phyloP scores from a whole-genome alignment of 2,797 vertebrate species.

The Gymnoscopelus braueri region DNA sequence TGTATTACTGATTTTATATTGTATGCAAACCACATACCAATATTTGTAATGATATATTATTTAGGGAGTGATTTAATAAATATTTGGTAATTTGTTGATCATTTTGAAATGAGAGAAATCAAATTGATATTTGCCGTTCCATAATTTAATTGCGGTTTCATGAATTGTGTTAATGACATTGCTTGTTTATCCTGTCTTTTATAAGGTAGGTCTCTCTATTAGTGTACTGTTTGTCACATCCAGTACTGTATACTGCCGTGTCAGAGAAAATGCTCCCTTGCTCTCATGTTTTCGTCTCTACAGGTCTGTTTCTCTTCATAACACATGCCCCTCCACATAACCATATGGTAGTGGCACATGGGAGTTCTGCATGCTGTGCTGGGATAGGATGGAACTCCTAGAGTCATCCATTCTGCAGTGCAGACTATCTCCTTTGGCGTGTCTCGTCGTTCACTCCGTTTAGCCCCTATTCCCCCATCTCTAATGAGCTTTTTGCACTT shows the following conservation, averaged over 20 bases:
- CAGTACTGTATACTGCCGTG: constrained; percentile 7
- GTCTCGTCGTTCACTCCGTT: constrained; percentile 32
- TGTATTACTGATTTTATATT: too few species aligned
- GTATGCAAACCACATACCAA: too few species aligned
- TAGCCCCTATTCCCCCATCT: neutral
- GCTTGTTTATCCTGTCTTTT: too few species aligned
- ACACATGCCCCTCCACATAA: constrained; percentile 67
- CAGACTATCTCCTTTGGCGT: constrained; percentile 40
- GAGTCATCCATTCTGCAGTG: constrained; percentile 57
- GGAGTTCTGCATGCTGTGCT: constrained; percentile 71
- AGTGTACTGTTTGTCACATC: constrained; percentile 18
- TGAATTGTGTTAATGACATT: too few species aligned
- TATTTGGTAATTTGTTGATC: too few species aligned
- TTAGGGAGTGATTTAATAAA: too few species aligned
- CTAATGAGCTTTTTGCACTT: neutral
- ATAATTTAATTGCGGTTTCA: too few species aligned
- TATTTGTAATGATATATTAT: too few species aligned
- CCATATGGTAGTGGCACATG: constrained; percentile 74
- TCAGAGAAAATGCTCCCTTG: constrained; percentile 29
- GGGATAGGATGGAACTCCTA: constrained; percentile 54
- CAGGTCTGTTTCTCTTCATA: constrained; percentile 49
- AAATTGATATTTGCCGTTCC: too few species aligned
- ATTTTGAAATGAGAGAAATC: too few species aligned
- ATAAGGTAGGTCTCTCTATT: constrained; percentile 1
- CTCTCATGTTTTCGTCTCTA: constrained; percentile 37